A percentile compares a stretch with the other conserved stretches of the same genome.
phyloP scores from a whole-genome alignment of 2,113 vertebrate genomes.

The Petroica traversi region DNA sequence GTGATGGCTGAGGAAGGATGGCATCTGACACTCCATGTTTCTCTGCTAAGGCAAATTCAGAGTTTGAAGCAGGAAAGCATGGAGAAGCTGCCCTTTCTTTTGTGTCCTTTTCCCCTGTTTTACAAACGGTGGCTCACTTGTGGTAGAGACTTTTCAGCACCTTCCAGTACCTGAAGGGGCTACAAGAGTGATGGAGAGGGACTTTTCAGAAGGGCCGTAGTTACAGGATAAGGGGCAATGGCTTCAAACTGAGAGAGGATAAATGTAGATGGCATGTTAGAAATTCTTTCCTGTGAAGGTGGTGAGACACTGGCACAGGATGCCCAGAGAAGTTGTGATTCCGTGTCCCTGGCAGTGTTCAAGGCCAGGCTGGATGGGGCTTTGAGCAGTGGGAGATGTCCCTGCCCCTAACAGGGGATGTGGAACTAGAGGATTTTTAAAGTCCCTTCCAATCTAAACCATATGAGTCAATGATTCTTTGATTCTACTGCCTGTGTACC shows the following conservation, averaged over 20 bases:
- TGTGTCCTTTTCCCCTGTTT: neutral
- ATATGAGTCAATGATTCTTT: neutral
- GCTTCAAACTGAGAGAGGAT: neutral
- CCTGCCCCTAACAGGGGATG: neutral
- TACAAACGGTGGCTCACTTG: neutral
- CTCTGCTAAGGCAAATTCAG: neutral
- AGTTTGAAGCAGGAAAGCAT: accelerated
- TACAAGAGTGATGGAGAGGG: neutral
- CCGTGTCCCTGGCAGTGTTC: neutral
- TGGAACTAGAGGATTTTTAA: neutral
- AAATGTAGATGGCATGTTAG: neutral
- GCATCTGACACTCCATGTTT: too few relatives aligned
- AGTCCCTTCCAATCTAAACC: neutral
- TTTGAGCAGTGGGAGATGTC: neutral
- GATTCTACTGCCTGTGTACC: neutral
- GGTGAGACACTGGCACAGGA: neutral
- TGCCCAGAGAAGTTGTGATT: neutral
- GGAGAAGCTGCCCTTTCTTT: neutral
- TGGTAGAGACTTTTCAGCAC: neutral
- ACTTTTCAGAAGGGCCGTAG: neutral
- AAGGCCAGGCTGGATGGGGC: neutral
- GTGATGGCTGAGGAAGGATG: neutral
- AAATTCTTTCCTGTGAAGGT: neutral
- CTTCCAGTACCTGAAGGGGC: neutral
- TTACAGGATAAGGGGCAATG: neutral